Evolutionary conservation across 2,113 vertebrate genomes (phyloP).

Genomic region (Asarcornis scutulata): DNA sequence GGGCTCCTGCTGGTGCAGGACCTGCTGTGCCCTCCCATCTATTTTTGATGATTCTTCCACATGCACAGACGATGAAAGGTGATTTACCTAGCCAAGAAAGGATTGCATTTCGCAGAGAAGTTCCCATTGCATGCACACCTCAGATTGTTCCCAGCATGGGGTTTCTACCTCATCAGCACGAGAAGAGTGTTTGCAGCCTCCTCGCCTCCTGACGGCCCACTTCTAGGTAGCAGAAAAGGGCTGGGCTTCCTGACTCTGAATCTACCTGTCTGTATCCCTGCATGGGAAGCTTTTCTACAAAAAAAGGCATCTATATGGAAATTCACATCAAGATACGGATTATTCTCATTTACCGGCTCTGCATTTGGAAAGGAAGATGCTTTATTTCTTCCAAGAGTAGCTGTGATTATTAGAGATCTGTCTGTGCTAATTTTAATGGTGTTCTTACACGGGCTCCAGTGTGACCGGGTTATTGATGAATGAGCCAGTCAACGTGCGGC

Average conservation of each 20-base stretch:
- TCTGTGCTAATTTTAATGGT: neutral
- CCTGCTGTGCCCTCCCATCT: neutral
- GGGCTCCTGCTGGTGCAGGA: rapidly evolving
- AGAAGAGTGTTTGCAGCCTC: neutral
- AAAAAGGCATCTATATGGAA: neutral
- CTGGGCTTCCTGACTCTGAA: neutral
- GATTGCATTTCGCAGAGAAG: neutral
- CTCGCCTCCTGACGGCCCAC: neutral
- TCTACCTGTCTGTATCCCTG: neutral
- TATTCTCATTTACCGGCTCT: neutral
- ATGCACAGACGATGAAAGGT: neutral
- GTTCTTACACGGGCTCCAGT: neutral
- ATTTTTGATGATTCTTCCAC: neutral
- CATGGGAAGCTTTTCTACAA: neutral
- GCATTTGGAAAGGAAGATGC: neutral
- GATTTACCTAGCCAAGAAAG: neutral
- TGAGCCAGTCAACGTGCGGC: neutral
- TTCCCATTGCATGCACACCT: neutral
- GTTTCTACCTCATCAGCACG: neutral
- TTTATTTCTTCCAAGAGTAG: neutral
- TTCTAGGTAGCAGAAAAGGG: neutral
- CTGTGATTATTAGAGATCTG: neutral
- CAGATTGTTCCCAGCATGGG: neutral
- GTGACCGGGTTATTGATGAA: neutral
- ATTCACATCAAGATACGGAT: rapidly evolving